Evolutionary conservation across 2,113 vertebrate species (phyloP).

Genomic region (Nibea coibor): DNA sequence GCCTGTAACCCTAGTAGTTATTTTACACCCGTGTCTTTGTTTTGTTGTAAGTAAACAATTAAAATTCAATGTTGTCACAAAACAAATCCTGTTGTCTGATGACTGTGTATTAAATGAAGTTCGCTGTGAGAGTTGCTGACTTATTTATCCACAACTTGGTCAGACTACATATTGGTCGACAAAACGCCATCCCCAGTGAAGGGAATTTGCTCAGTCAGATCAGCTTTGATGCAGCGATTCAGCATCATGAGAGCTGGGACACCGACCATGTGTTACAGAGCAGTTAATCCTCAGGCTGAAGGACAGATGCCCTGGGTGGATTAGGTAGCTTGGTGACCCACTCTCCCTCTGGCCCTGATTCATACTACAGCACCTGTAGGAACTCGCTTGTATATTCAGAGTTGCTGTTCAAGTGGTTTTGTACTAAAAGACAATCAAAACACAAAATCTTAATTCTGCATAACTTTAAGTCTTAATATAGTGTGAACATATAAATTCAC

Average conservation of each 20-base stretch:
- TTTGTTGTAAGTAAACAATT: slow-evolving; percentile 71
- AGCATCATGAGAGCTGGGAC: neutral
- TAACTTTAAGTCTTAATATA: too few relatives aligned
- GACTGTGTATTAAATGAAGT: neutral
- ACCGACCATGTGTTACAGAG: slow-evolving; percentile 1
- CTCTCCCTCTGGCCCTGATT: slow-evolving; percentile 2
- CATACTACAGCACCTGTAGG: neutral
- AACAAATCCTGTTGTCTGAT: neutral
- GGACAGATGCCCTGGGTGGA: slow-evolving; percentile 31
- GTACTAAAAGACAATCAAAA: neutral
- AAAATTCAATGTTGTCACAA: slow-evolving; percentile 59
- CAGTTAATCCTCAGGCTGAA: slow-evolving; percentile 52
- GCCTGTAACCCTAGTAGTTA: slow-evolving; percentile 16
- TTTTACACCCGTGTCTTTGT: slow-evolving; percentile 56
- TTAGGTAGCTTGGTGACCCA: slow-evolving; percentile 32
- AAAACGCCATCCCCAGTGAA: neutral
- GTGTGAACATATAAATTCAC: too few relatives aligned
- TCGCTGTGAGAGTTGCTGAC: neutral
- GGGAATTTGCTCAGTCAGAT: neutral
- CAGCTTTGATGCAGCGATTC: slow-evolving; percentile 4
- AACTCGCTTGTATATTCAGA: neutral
- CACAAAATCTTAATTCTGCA: too few relatives aligned
- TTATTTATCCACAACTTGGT: neutral
- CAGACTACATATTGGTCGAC: neutral
- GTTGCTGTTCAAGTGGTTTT: neutral